Conservation (phyloP, 2,888 invertebrate species). For the Hylaea fasciaria region DNA sequence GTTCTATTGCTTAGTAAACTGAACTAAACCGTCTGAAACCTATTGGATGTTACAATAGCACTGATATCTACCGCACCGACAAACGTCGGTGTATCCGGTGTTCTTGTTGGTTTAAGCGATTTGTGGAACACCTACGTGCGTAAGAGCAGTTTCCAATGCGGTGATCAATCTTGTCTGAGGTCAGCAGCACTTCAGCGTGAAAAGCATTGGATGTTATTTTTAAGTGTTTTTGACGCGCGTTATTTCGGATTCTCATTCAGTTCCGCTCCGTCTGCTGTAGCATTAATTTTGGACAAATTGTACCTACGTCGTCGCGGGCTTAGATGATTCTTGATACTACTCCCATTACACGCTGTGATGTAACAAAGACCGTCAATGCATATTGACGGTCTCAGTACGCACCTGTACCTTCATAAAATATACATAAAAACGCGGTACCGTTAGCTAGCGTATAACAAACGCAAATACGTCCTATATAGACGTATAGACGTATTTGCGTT, state of each 20-base stretch:
- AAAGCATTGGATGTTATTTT: slow-evolving; percentile 25
- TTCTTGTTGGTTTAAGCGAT: slow-evolving; percentile 23
- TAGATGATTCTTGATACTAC: too few species aligned
- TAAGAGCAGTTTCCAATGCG: slow-evolving; percentile 17
- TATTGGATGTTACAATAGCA: not conserved
- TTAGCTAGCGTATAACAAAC: not conserved
- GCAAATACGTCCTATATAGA: not conserved
- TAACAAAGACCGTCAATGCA: too few species aligned
- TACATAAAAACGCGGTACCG: not conserved
- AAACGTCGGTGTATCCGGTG: not conserved
- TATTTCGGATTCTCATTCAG: slow-evolving; percentile 8
- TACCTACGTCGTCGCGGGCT: too few species aligned
- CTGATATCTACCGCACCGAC: slow-evolving; percentile 13
- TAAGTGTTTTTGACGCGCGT: slow-evolving; percentile 11
- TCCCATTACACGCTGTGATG: too few species aligned
- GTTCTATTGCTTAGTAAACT: too few species aligned
- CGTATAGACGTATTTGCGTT: too few species aligned
- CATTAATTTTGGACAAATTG: not conserved
- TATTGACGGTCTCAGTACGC: too few species aligned
- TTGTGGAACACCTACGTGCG: slow-evolving; percentile 23
- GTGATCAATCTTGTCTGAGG: slow-evolving; percentile 31
- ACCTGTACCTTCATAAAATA: not conserved
- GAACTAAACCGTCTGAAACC: too few species aligned
- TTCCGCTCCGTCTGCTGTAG: slow-evolving; percentile 1
- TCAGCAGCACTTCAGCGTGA: slow-evolving; percentile 26